phyloP scores from a whole-genome alignment of 2,113 vertebrate species.

The Oreotragus oreotragus region DNA sequence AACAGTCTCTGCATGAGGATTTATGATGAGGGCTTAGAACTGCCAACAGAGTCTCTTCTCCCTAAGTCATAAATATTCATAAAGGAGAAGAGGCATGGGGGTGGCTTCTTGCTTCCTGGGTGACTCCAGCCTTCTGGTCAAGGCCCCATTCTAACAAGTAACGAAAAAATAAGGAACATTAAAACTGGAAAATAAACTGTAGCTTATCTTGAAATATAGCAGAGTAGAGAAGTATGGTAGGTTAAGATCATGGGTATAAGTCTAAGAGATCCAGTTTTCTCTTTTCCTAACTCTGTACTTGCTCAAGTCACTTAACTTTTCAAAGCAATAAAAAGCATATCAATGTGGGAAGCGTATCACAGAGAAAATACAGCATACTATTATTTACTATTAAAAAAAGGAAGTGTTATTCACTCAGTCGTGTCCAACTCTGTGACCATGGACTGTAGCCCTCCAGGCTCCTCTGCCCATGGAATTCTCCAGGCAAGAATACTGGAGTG shows the following conservation, averaged over 20 bases:
- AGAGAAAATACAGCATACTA: background rate
- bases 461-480: background rate
- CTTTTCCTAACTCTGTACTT: background rate
- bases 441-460: background rate
- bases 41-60: slow-evolving; percentile 28
- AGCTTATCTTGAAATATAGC: background rate
- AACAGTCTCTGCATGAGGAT: background rate
- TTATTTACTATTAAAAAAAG: background rate
- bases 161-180: background rate
- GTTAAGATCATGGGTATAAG: background rate
- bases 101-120: background rate
- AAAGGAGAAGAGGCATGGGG: background rate
- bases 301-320: background rate
- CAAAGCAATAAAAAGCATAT: background rate
- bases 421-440: rapidly evolving
- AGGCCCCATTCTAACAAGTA: background rate
- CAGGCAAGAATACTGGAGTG: background rate
- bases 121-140: background rate
- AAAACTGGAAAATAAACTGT: background rate
- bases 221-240: background rate
- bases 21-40: slow-evolving; percentile 42
- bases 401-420: background rate
- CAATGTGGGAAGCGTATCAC: background rate
- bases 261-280: background rate
- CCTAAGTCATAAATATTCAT: slow-evolving; percentile 18